A percentile compares a stretch with the other conserved stretches of the same genome.
Evolutionary conservation across 2,797 vertebrate genomes (phyloP).

Genomic region (Lates japonicus): DNA sequence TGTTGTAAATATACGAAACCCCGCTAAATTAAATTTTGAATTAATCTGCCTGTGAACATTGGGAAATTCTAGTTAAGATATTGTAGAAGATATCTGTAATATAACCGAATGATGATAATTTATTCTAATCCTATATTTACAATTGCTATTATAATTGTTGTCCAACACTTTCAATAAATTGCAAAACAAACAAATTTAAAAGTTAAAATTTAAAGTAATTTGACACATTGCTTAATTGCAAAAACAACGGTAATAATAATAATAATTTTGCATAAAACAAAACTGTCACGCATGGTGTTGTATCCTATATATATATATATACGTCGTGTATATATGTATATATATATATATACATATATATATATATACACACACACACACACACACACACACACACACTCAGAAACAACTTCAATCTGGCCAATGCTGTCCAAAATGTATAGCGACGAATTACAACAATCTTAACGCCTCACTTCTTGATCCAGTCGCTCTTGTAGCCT

Average conservation of each 20-base stretch:
- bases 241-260: not conserved
- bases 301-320: too few relatives aligned
- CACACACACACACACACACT: too few relatives aligned
- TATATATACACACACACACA: too few relatives aligned
- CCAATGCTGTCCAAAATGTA: not conserved
- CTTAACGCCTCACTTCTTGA: not conserved
- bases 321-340: too few relatives aligned
- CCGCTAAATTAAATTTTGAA: not conserved
- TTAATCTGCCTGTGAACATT: not conserved
- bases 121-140: too few relatives aligned
- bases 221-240: not conserved
- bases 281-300: too few relatives aligned
- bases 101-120: too few relatives aligned
- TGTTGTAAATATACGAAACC: too few relatives aligned
- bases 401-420: not conserved
- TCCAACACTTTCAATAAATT: not conserved
- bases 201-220: not conserved
- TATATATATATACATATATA: too few relatives aligned
- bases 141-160: not conserved
- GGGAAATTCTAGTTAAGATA: not conserved
- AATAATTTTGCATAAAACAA: not conserved
- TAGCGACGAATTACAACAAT: not conserved
- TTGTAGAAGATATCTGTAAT: too few relatives aligned
- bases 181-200: not conserved
- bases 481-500: not conserved